Evolutionary conservation across 2,888 invertebrate species (phyloP).

Genomic region (Achlya flavicornis): DNA sequence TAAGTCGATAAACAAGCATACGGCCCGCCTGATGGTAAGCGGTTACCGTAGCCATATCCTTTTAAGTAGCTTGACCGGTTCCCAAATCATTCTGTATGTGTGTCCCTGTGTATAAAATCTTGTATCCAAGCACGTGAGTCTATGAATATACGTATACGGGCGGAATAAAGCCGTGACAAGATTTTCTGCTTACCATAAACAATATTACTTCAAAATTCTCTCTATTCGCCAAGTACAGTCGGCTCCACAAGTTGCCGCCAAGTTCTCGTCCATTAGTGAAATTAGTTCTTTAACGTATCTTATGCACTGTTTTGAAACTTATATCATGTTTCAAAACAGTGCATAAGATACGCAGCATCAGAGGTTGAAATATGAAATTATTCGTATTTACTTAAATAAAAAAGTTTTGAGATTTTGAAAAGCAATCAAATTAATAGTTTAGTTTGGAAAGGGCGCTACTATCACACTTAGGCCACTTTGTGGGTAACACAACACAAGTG

Average conservation of each 20-base stretch:
- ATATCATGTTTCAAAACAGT: too few relatives aligned
- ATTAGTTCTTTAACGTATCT: slow-evolving; percentile 3
- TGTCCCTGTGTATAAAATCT: slow-evolving; percentile 28
- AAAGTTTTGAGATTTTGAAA: too few relatives aligned
- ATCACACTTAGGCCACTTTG: too few relatives aligned
- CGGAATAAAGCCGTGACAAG: slow-evolving; percentile 68
- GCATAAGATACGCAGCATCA: too few relatives aligned
- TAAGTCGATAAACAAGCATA: too few relatives aligned
- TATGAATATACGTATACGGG: slow-evolving; percentile 45
- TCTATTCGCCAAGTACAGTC: slow-evolving; percentile 33
- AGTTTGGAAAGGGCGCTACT: too few relatives aligned
- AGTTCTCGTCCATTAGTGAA: background rate
- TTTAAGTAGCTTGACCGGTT: background rate
- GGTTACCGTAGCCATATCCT: too few relatives aligned
- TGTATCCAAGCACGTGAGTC: slow-evolving; percentile 23
- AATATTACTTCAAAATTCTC: slow-evolving; percentile 68
- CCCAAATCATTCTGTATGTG: slow-evolving; percentile 14
- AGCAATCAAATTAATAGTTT: too few relatives aligned
- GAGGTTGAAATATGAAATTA: too few relatives aligned
- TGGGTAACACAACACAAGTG: too few relatives aligned
- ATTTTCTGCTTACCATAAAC: slow-evolving; percentile 80
- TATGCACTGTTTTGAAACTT: background rate
- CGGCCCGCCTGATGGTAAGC: too few relatives aligned
- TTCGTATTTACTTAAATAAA: too few relatives aligned
- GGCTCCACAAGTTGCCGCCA: slow-evolving; percentile 23